Base-by-base conservation (phyloP, 2,113 vertebrate genomes). In the Hydrolagus affinis region DNA sequence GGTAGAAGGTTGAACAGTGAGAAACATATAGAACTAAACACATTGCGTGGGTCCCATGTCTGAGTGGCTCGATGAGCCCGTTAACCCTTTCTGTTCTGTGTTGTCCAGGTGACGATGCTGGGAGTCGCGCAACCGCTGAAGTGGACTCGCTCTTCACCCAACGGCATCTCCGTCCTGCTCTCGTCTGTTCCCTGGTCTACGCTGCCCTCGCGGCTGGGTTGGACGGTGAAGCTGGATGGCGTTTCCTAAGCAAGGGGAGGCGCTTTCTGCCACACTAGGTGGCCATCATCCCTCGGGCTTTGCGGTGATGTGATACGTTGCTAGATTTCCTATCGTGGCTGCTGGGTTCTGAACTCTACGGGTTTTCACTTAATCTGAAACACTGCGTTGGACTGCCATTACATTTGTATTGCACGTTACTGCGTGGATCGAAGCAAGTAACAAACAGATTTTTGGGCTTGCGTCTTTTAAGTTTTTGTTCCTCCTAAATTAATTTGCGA, bases 61-160 rank as follows among this genome's bases (percentile, higher is more conserved):
- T 15, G 4, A 0, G 8, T 3, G 6, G 78, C 78, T 15, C 1
- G 4, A 0, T 0, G 86, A 86, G 76, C 56, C 87, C 70, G 0
- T 21, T 23, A 0, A 78, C 77, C 10, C 60, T 21, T 68, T 74
- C 70, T 11, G 73, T 68, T 88, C 87, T 86, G 64, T 30, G 85
- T 86, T 30, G 19, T 78, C 23, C 14, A 99, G 97, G 92, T 97
- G 89, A 94, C 86, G 0, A 89, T 98, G 90, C 10, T 98, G 90
- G 97, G 96, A 0, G 23, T 89, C 69, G 70, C 85, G 0, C 87
- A 86, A 0, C 69, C 89, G 3, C 90, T 99, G 86, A 70, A 92
- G 60, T 99, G 97, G 97, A 87, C 91, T 11, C 14, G 74, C 0
- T 21, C 89, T 15, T 86, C 88, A 0, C 86, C 85, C 0, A 17